Conservation (phyloP, 1,140 invertebrate genomes). For the Drosophila lowei region DNA sequence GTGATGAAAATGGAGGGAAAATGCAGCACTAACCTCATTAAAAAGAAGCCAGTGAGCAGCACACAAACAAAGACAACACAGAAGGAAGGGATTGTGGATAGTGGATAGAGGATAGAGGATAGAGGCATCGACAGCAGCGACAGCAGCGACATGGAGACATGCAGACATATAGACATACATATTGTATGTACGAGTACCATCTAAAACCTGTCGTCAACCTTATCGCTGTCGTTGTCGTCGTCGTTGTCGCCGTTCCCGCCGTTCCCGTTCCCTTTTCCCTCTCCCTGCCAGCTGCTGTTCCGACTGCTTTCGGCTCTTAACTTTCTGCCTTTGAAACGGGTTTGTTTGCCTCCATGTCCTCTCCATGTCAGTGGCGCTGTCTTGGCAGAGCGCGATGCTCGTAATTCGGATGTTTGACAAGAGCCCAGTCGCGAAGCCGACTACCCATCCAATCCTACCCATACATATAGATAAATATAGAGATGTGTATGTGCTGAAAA, state of each 20-base stretch:
- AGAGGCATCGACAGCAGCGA: constrained; percentile 10
- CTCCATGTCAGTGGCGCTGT: constrained; percentile 22
- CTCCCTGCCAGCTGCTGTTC: constrained; percentile 53
- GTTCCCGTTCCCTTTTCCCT: too few species aligned
- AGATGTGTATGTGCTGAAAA: constrained; percentile 51
- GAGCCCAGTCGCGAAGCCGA: constrained; percentile 59
- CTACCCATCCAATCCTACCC: constrained; percentile 19
- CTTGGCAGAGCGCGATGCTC: constrained; percentile 44
- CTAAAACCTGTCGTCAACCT: constrained; percentile 68
- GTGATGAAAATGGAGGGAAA: constrained; percentile 25
- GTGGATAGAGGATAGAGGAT: constrained; percentile 24
- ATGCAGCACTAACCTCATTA: constrained; percentile 74
- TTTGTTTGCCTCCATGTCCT: constrained; percentile 41
- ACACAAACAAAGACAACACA: constrained; percentile 44
- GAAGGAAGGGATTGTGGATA: constrained; percentile 10
- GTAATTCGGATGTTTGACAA: constrained; percentile 73
- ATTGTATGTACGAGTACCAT: constrained; percentile 25
- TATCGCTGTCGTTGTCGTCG: constrained; percentile 55
- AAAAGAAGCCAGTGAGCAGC: constrained; percentile 53
- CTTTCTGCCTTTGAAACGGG: constrained; percentile 72
- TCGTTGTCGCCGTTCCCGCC: constrained; percentile 8
- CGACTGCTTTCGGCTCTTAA: constrained; percentile 46
- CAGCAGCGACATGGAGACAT: not conserved
- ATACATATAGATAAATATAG: constrained; percentile 28
- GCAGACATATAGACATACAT: constrained; percentile 26